These are phyloP conservation scores for Spilogale gracilis DNA, from an alignment of 2,113 vertebrate genomes.

Conservation along the genomic window DNA sequence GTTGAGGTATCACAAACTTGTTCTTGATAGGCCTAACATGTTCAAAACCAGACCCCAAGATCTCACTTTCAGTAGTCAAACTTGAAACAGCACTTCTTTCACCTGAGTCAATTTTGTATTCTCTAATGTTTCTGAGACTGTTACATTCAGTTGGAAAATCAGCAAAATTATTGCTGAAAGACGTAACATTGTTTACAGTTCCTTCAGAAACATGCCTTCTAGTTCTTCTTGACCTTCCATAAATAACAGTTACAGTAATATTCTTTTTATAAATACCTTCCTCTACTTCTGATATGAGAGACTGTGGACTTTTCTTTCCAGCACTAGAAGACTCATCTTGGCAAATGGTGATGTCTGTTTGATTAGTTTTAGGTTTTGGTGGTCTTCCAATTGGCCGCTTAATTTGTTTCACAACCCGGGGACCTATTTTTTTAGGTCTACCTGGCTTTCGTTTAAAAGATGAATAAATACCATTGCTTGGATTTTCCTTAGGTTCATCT, in stretches of 20 bases:
- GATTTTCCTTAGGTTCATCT: constrained; percentile 77
- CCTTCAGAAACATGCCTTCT: constrained; percentile 94
- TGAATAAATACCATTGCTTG: constrained; percentile 72
- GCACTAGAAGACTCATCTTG: constrained; percentile 72
- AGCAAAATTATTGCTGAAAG: constrained; percentile 70
- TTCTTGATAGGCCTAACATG: constrained; percentile 90
- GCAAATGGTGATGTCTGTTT: constrained; percentile 74
- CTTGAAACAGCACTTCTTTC: constrained; percentile 81
- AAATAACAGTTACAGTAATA: constrained; percentile 95
- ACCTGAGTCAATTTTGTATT: constrained; percentile 79
- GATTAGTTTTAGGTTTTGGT: constrained; percentile 90
- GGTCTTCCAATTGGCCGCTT: constrained; percentile 96
- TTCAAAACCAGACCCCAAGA: constrained; percentile 86
- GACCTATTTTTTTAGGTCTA: constrained; percentile 95
- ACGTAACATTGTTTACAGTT: constrained; percentile 83
- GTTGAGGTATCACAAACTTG: constrained; percentile 85
- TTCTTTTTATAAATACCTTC: constrained; percentile 91
- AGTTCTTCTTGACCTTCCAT: constrained; percentile 95
- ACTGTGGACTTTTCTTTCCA: constrained; percentile 75
- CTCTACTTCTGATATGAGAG: constrained; percentile 76
- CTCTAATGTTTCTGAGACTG: constrained; percentile 73
- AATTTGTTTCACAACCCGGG: constrained; percentile 92
- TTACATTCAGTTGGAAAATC: constrained; percentile 77
- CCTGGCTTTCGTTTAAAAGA: constrained; percentile 95
- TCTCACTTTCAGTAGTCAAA: constrained; percentile 75